Evolutionary conservation across 2,888 invertebrate genomes (phyloP).

Genomic region (Alviniconcha strummeri): DNA sequence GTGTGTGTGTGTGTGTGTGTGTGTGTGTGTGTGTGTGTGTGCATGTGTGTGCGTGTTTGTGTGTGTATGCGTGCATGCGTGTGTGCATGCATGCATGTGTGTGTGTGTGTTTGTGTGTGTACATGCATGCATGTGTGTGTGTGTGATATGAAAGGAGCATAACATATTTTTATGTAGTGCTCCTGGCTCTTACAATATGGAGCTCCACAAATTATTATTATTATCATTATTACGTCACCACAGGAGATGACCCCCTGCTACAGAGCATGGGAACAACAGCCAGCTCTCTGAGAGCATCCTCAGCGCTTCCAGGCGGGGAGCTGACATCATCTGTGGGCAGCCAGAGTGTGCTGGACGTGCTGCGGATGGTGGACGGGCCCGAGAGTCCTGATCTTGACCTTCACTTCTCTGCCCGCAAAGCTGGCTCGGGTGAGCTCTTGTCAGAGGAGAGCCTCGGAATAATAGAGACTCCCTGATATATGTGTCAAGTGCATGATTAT

Average conservation of each 20-base stretch:
- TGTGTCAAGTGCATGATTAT: too few relatives aligned
- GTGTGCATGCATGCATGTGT: too few relatives aligned
- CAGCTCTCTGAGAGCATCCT: slow-evolving; percentile 20
- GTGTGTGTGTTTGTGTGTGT: too few relatives aligned
- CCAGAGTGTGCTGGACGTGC: slow-evolving; percentile 68
- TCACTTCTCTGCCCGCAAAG: neutral
- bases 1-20: neutral
- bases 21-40: neutral
- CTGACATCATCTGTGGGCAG: slow-evolving; percentile 69
- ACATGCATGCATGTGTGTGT: too few relatives aligned
- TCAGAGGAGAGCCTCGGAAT: too few relatives aligned
- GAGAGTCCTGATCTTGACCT: slow-evolving; percentile 42
- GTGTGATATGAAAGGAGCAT: too few relatives aligned
- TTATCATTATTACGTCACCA: neutral
- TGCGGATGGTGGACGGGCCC: slow-evolving; percentile 67
- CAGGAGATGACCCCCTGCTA: neutral
- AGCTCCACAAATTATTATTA: too few relatives aligned
- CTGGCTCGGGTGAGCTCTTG: neutral
- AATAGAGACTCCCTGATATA: too few relatives aligned
- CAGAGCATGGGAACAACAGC: slow-evolving; percentile 16
- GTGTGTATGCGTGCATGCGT: too few relatives aligned
- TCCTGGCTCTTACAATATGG: too few relatives aligned
- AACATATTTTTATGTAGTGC: too few relatives aligned
- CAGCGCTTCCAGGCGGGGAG: slow-evolving; percentile 38
- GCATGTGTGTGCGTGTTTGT: neutral